Evolutionary conservation across 2,113 vertebrate species (phyloP).

Genomic region (Silurus glanis): DNA sequence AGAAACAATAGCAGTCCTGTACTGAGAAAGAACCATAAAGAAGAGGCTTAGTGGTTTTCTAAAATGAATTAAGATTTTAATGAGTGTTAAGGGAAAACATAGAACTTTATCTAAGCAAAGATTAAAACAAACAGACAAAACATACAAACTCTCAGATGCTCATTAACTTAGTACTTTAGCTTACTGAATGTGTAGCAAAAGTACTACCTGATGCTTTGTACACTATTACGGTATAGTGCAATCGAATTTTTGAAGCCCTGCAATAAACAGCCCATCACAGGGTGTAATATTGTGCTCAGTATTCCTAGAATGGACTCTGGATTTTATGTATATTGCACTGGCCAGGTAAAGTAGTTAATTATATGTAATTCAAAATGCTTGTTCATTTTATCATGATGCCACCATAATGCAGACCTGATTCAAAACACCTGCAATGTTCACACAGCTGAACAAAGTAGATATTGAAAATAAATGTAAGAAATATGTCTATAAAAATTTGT

Average conservation of each 20-base stretch:
- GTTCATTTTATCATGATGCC: too few species aligned
- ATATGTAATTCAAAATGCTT: not conserved
- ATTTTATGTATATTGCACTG: not conserved
- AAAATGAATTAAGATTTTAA: not conserved
- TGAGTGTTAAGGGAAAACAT: not conserved
- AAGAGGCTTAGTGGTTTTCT: slow-evolving; percentile 38
- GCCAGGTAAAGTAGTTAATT: not conserved
- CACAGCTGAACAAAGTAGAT: not conserved
- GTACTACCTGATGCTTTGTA: not conserved
- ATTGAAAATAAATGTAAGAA: not conserved
- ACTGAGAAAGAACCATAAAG: slow-evolving; percentile 43
- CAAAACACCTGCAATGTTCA: not conserved
- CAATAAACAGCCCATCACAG: not conserved
- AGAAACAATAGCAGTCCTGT: slow-evolving; percentile 52
- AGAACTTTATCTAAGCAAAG: not conserved
- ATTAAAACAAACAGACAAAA: not conserved
- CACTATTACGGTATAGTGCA: not conserved
- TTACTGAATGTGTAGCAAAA: not conserved
- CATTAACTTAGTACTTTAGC: not conserved
- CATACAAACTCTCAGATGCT: not conserved
- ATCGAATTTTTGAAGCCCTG: not conserved
- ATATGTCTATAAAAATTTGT: not conserved
- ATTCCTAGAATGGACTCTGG: not conserved
- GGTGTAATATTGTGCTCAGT: not conserved
- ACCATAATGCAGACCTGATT: not conserved